These are phyloP conservation scores for Diadophis punctatus DNA, from an alignment of 2,113 vertebrate species.

Conservation along the genomic window DNA sequence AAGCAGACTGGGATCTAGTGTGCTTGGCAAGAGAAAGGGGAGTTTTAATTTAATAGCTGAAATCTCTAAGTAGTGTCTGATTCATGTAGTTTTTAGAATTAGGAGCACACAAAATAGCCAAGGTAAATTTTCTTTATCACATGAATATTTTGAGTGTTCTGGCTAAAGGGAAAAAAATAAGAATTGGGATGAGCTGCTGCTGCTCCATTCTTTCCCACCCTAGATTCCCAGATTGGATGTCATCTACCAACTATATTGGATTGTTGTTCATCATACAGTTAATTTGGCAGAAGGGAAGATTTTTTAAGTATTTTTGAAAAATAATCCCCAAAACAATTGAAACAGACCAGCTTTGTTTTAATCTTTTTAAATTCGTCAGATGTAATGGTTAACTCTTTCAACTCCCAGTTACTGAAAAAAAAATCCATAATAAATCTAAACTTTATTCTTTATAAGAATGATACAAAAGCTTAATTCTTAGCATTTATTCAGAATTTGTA, in stretches of 20 bases:
- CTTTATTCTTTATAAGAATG: not conserved
- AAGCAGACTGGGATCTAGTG: not conserved
- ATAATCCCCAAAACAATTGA: not conserved
- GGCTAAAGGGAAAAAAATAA: not conserved
- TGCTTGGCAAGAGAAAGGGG: not conserved
- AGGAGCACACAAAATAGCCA: not conserved
- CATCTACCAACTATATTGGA: not conserved
- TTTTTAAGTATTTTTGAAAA: not conserved
- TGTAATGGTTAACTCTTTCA: not conserved
- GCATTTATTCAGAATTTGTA: not conserved
- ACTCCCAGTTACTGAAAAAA: not conserved
- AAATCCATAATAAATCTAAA: not conserved
- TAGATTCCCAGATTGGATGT: not conserved
- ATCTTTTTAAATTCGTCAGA: not conserved
- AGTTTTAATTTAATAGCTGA: not conserved
- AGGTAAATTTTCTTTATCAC: not conserved
- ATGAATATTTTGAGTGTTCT: not conserved
- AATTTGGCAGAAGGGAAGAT: not conserved
- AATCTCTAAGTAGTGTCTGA: not conserved
- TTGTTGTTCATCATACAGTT: not conserved
- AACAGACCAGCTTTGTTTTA: not conserved
- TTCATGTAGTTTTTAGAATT: not conserved
- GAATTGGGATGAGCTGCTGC: not conserved
- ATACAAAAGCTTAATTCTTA: not conserved
- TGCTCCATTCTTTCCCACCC: not conserved